Conservation (phyloP, 2,113 vertebrate genomes). For the Labeo catla region DNA sequence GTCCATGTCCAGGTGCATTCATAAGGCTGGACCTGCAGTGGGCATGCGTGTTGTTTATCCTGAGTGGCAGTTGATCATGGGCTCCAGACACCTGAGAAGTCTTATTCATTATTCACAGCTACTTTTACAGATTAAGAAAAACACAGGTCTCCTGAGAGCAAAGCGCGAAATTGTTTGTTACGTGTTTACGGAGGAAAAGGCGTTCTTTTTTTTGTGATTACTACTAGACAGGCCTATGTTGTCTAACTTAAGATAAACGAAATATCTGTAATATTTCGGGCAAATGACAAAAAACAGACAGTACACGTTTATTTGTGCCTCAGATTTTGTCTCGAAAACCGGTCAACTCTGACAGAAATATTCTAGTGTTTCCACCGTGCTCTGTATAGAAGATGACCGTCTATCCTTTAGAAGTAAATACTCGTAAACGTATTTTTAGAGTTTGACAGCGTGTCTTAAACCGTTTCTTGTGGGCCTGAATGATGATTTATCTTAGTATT, state of each 20-base stretch:
- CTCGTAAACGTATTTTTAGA: not conserved
- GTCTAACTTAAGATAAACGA: conserved; percentile 4
- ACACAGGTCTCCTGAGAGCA: conserved; percentile 7
- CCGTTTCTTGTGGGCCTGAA: not conserved
- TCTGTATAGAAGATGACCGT: not conserved
- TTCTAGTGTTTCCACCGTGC: not conserved
- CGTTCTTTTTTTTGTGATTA: not conserved
- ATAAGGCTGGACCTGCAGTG: conserved; percentile 10
- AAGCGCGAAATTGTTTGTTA: conserved; percentile 14
- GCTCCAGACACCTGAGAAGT: conserved; percentile 67
- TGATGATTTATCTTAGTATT: not conserved
- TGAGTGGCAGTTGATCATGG: conserved; percentile 39
- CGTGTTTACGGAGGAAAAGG: not conserved
- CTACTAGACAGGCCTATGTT: not conserved
- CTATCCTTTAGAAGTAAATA: not conserved
- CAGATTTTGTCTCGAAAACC: not conserved
- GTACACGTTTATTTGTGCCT: not conserved
- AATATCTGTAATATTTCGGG: not conserved
- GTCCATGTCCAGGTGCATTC: conserved; percentile 13
- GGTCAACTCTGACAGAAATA: conserved; percentile 11
- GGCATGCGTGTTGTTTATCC: conserved; percentile 40
- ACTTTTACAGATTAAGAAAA: conserved; percentile 39
- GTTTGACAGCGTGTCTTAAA: not conserved
- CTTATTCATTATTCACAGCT: conserved; percentile 72
- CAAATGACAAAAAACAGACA: not conserved